Evolutionary conservation across 2,113 vertebrate species (phyloP).

Genomic region (Aythya baeri): DNA sequence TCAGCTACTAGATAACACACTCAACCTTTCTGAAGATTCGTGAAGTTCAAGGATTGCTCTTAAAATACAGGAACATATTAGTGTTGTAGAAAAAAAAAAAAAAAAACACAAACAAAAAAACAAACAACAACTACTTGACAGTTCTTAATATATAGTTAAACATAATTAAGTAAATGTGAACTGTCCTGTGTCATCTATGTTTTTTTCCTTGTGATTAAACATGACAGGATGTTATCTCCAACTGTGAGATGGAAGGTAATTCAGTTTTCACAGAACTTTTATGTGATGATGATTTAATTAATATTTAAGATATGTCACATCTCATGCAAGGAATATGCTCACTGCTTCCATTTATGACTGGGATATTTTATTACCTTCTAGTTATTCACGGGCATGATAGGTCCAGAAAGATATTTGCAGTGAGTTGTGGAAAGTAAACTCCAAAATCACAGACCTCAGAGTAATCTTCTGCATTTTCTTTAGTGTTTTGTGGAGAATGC

Average conservation of each 20-base stretch:
- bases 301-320: constrained; percentile 41
- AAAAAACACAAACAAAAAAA: constrained; percentile 15
- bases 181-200: constrained; percentile 39
- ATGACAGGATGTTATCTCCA: constrained; percentile 71
- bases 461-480: neutral
- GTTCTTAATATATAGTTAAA: constrained; percentile 50
- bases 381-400: neutral
- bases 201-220: constrained; percentile 63
- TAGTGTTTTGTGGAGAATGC: neutral
- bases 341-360: constrained; percentile 30
- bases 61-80: constrained; percentile 27
- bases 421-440: neutral
- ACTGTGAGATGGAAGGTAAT: constrained; percentile 68
- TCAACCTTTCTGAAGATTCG: neutral
- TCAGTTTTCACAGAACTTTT: constrained; percentile 69
- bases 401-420: neutral
- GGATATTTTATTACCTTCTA: neutral
- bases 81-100: constrained; percentile 34
- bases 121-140: constrained; percentile 1
- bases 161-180: constrained; percentile 57
- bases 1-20: neutral
- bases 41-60: constrained; percentile 4
- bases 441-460: neutral
- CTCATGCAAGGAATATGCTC: neutral
- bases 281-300: constrained; percentile 67